Conservation (phyloP, 2,113 vertebrate species). For the Chamaea fasciata region DNA sequence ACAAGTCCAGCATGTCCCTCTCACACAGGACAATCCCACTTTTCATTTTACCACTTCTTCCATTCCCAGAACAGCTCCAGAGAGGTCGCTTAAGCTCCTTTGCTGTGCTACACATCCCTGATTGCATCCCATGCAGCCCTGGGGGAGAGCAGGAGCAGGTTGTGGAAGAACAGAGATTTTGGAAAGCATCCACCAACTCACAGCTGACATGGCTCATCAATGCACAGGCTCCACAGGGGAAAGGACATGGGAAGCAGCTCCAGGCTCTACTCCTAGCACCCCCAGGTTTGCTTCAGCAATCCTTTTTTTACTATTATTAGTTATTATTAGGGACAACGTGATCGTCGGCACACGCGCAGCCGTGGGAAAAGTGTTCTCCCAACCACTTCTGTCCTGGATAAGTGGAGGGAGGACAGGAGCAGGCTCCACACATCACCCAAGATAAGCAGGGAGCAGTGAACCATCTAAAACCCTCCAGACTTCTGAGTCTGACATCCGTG, state of each 20-base stretch:
- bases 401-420: not conserved
- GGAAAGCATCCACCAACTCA: not conserved
- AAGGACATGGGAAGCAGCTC: not conserved
- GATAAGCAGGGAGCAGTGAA: not conserved
- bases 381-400: not conserved
- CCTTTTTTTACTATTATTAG: not conserved
- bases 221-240: not conserved
- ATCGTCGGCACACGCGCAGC: rapidly evolving
- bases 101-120: rapidly evolving
- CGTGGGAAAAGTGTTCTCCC: not conserved
- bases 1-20: not conserved
- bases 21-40: not conserved
- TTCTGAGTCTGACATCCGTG: rapidly evolving
- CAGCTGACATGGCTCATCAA: not conserved
- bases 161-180: not conserved
- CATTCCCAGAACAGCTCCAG: not conserved
- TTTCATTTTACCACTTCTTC: not conserved
- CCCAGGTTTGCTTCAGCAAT: not conserved
- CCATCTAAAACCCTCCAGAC: not conserved
- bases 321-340: not conserved
- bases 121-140: not conserved
- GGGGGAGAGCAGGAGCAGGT: not conserved
- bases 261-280: not conserved
- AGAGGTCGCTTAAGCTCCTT: not conserved
- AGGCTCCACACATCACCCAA: not conserved